Evolutionary conservation across 2,888 invertebrate species (phyloP), one percentile per base, ranked within the genome.

Genomic region (Colletes collaris): DNA sequence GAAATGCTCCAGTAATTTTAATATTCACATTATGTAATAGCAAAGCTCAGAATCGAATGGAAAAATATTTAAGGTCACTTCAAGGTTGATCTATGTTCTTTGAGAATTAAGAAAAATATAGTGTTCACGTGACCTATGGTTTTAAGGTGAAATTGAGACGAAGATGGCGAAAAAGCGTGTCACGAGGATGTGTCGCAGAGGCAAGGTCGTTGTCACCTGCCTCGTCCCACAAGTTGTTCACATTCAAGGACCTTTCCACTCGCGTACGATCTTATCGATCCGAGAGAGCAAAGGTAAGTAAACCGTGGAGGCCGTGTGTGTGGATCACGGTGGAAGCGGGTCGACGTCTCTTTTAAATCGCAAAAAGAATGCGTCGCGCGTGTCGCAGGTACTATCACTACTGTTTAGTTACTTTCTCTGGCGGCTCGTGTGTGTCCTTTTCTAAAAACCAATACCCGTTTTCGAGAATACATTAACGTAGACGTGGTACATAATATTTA

Each of bases 181-280:
- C 74, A 70, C 66, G 79, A 66, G 74, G 74, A 79, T 79, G 66
- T 66, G 69, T 66, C 74, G 56, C 59, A 53, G 62, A 37, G 59
- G 81, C 84, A 84, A 84, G 81, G 83, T 83, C 81, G 81, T 81
- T 76, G 81, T 69, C 76, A 69, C 72, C 59, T 53, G 19, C 50
- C 59, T 37, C 11, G 53, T 59, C 11, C 8, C 49, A 13, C 63
- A 60, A 69, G 73, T 60, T 76, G 67, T 76, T 81, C 78, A 78
- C 79, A 76, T 84, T 79, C 82, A 72, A 80, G 80, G 80, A 71
- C 72, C 76, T 75, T 80, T 79, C 75, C 52, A 66, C 52, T 53
- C 66, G 55, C 27, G 52, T 69, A 62, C 63, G 69, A 67, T 74
- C 35, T 66, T 60, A 74, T 77, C 70, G 69, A 64, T 37, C 27